Conservation (phyloP, 2,888 invertebrate species). For the Phyllotreta cruciferae region DNA sequence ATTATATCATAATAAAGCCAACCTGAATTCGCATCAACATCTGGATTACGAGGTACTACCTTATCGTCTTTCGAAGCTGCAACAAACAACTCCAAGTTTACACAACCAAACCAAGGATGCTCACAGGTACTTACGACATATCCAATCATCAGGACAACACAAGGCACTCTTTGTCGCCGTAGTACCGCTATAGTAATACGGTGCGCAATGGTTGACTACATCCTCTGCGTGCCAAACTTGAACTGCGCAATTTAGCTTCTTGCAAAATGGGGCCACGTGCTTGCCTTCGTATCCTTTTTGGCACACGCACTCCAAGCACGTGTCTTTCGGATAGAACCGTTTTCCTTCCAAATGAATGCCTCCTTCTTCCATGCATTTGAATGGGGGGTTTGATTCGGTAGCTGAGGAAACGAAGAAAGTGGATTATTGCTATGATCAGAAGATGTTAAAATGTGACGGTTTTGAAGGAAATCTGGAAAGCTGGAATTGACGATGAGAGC, state of each 20-base stretch:
- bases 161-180: background rate
- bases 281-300: conserved; percentile 25
- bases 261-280: conserved; percentile 11
- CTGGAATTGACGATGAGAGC: too few species aligned
- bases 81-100: conserved; percentile 4
- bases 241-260: background rate
- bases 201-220: conserved; percentile 19
- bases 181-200: conserved; percentile 13
- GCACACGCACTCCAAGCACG: conserved; percentile 28
- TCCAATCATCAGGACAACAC: conserved; percentile 32
- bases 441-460: too few species aligned
- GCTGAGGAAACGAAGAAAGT: background rate
- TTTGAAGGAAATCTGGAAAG: too few species aligned
- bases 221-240: conserved; percentile 10
- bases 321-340: conserved; percentile 19
- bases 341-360: conserved; percentile 1
- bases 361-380: background rate
- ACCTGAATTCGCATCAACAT: conserved; percentile 20
- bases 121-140: conserved; percentile 33
- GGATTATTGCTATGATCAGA: too few species aligned
- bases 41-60: conserved; percentile 3
- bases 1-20: too few species aligned
- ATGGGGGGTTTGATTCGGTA: background rate
- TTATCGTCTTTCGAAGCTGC: conserved; percentile 11
- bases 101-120: background rate